A percentile compares a stretch with the other conserved stretches of the same genome.
Conservation (phyloP, 2,797 vertebrate species). For the Nannoperca obscura region DNA sequence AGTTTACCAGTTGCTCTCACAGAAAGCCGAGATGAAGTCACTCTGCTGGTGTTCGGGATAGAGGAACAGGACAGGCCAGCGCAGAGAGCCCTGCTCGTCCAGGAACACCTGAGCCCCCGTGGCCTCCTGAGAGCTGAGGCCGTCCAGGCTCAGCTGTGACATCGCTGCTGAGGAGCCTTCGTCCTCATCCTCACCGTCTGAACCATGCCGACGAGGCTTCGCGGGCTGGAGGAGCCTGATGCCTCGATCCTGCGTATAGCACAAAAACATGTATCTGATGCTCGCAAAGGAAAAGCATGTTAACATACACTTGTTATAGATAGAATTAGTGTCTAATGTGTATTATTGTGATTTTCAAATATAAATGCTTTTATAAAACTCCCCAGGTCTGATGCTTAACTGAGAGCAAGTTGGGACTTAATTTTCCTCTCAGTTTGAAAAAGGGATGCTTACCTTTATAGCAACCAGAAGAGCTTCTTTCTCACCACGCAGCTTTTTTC, state of each 20-base stretch:
- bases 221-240: conserved; percentile 83
- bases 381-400: not conserved
- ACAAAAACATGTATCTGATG: not conserved
- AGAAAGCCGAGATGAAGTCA: conserved; percentile 94
- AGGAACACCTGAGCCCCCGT: conserved; percentile 86
- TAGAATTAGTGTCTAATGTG: not conserved
- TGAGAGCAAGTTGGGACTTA: not conserved
- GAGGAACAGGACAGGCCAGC: conserved; percentile 95
- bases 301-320: not conserved
- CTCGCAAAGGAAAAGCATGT: too few species aligned
- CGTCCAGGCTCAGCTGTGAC: conserved; percentile 82
- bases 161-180: conserved; percentile 64
- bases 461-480: conserved; percentile 86
- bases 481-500: conserved; percentile 84
- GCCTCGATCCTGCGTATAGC: conserved; percentile 85
- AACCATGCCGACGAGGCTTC: conserved; percentile 40
- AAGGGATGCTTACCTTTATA: conserved; percentile 76
- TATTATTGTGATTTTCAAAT: not conserved
- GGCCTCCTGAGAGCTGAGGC: conserved; percentile 83
- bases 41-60: conserved; percentile 95
- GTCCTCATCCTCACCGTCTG: conserved; percentile 83
- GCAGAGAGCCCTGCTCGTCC: conserved; percentile 88
- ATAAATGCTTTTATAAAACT: accelerated
- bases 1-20: conserved; percentile 90
- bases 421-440: not conserved